Evolutionary conservation across 2,113 vertebrate species (phyloP), one percentile per base, ranked within the genome.

Genomic region (Pipa parva): DNA sequence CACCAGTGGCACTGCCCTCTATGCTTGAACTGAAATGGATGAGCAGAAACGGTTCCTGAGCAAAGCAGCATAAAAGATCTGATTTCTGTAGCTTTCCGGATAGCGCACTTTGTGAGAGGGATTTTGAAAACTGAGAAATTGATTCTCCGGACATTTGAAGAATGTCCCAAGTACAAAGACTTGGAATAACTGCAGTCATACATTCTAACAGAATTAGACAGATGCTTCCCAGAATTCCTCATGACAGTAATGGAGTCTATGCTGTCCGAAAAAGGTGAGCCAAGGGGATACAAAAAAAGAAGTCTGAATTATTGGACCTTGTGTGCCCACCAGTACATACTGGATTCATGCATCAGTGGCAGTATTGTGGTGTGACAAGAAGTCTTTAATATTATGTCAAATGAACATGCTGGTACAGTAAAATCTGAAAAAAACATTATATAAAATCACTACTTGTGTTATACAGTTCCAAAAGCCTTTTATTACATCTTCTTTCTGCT

Each of bases 1-100:
- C 82, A 92, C 86, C 89, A 12, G 74, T 88, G 54, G 85, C 90
- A 21, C 88, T 92, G 77, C 90, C 93, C 76, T 91, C 90, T 42
- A 17, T n/a, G n/a, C 39, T 18, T 13, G 15, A 17, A 42, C 39
- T n/a, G 39, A 13, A 42, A 18, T 42, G 39, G 39, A 18, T 36
- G 33, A 36, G n/a, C 42, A 46, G 42, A 18, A 46, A 9, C 42
- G 4, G 3, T 7, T 46, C 42, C n/a, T n/a, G n/a, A n/a, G n/a
- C n/a, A n/a, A n/a, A n/a, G n/a, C n/a, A n/a, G n/a, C n/a, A n/a
- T n/a, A n/a, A n/a, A n/a, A n/a, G n/a, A 49, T 12, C 46, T 22
- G 46, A 22, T 6, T 76, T 55, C 15, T 74, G 73, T 63, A 0
- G 65, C 74, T 77, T 52, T 6, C 31, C 71, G 37, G 33, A 13